These are phyloP conservation scores for Heterocephalus glaber DNA, from an alignment of 2,113 vertebrate genomes.

Conservation along the genomic window DNA sequence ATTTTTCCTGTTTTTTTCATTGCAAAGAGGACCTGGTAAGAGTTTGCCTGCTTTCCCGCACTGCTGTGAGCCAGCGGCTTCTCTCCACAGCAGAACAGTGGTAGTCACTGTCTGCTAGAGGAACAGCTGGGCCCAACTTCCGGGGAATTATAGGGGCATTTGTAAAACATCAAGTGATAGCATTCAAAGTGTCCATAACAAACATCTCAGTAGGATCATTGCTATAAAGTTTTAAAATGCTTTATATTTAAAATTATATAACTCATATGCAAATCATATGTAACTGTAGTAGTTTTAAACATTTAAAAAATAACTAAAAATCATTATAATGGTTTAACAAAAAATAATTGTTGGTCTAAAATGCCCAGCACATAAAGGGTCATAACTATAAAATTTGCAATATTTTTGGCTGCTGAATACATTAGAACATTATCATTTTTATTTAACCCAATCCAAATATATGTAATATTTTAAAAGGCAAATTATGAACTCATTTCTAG, in stretches of 20 bases:
- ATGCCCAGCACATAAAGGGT: not conserved
- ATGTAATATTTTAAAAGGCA: slow-evolving; percentile 1
- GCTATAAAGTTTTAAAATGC: not conserved
- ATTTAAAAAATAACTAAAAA: slow-evolving; percentile 35
- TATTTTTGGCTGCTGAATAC: not conserved
- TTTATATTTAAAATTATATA: slow-evolving; percentile 18
- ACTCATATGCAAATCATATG: not conserved
- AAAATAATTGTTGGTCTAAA: not conserved
- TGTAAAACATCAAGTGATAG: not conserved
- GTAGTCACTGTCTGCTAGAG: not conserved
- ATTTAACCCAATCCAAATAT: not conserved
- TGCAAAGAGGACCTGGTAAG: not conserved
- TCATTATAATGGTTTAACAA: not conserved
- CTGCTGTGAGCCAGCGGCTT: no score
- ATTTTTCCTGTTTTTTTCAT: not conserved
- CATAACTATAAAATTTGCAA: not conserved
- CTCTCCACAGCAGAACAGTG: not conserved
- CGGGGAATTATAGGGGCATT: not conserved
- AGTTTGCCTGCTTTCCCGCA: not conserved
- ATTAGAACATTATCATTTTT: not conserved
- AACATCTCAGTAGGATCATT: not conserved
- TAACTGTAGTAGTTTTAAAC: slow-evolving; percentile 5
- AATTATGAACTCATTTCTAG: slow-evolving; percentile 10
- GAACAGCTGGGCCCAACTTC: slow-evolving; percentile 44
- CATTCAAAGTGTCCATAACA: not conserved